Percentiles rank a stretch among this genome's conserved stretches.
Conservation (phyloP, 53 echinoderm and acorn worm genomes). For the Crossaster papposus region DNA sequence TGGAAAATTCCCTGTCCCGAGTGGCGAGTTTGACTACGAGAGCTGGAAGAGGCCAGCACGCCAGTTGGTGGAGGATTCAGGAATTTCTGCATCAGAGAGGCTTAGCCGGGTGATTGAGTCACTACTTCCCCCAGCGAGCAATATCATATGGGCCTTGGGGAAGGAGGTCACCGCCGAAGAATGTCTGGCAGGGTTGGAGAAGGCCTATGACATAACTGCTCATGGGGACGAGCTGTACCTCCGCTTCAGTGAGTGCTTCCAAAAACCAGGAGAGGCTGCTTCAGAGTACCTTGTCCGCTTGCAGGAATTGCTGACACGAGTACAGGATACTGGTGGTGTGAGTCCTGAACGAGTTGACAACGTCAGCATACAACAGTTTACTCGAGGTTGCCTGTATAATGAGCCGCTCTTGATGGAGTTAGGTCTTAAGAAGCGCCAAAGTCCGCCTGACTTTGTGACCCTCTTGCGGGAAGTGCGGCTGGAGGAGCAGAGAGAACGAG, state of each 20-base stretch:
- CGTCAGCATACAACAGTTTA: constrained; percentile 50
- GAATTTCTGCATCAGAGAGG: constrained; percentile 23
- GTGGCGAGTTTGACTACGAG: constrained; percentile 52
- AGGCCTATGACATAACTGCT: constrained; percentile 56
- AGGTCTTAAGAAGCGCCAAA: neutral
- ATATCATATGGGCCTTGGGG: constrained; percentile 56
- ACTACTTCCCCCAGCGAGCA: constrained; percentile 62
- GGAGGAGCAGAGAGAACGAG: constrained; percentile 14
- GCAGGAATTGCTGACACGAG: constrained; percentile 53
- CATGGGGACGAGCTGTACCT: constrained; percentile 66
- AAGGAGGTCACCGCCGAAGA: too few relatives aligned
- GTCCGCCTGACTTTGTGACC: neutral
- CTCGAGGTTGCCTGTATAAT: constrained; percentile 50
- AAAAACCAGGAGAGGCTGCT: constrained; percentile 26
- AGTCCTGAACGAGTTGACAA: constrained; percentile 18
- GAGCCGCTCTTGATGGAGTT: constrained; percentile 19
- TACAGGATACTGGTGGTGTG: constrained; percentile 58
- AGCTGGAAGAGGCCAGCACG: constrained; percentile 52
- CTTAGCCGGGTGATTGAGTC: constrained; percentile 40
- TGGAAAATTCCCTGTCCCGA: constrained; percentile 54
- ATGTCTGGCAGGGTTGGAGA: constrained; percentile 26
- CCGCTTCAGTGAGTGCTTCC: constrained; percentile 61
- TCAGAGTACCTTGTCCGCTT: constrained; percentile 50
- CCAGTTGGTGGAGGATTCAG: constrained; percentile 45
- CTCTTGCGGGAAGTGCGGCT: constrained; percentile 24